Base-by-base conservation (phyloP, 1,140 invertebrate genomes). In the Drosophila asahinai region DNA sequence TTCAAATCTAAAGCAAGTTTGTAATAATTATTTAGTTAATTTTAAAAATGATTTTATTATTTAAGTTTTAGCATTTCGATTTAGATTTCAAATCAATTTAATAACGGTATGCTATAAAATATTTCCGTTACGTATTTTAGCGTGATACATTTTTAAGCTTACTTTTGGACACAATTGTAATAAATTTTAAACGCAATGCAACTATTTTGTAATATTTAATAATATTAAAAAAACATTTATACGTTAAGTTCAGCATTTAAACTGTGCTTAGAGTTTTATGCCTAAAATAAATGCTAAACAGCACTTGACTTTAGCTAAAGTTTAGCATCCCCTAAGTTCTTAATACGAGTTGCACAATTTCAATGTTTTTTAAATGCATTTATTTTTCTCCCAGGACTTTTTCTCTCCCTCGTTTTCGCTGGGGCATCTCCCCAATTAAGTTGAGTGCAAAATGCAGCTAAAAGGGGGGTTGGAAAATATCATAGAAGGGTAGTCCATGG, bases 371-470 rank as follows among this genome's bases (percentile, higher is more conserved):
- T 73, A 73, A 73, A 73, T 73, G 67, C 70, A 73, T 73, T 73
- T 73, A 73, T 73, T 73, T 73, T 73, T 73, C 70, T 73, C 70
- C 36, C 45, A 73, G 70, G 70, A 73, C 67, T 60, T 71, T 38
- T 19, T 3, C 22, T 36, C 47, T 14, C 30, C 27, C 25, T 33
- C 67, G 43, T 49, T 25, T 22, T 72, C 27, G 62, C 40, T 62
- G 71, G 57, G 71, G 51, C 66, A 42, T 58, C 81, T 79, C 73
- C 74, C 84, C 82, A 89, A 89, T 89, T 90, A 89, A 68, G 78
- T 66, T 84, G 86, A 89, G 84, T 89, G 84, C 84, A 89, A 64
- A 72, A 70, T 63, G 73, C 77, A 66, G 51, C 54, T 65, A 19
- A 25, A 49, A 25, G 33, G 51, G 11, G 36, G 58, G 27, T 11